Base-by-base conservation (phyloP, 2,888 invertebrate genomes). In the Latrodectus elegans region DNA sequence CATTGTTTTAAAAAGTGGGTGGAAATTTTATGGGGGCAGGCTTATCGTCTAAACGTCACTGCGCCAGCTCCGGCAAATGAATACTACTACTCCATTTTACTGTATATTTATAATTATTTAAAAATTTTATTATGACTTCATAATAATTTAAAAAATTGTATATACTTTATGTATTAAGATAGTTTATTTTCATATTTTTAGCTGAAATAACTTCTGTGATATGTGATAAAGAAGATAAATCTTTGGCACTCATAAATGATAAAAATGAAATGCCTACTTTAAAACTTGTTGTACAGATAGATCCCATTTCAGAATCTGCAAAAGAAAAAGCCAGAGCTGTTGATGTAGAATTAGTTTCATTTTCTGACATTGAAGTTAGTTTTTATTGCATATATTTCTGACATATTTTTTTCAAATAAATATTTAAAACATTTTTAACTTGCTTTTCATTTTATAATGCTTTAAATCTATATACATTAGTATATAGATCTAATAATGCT, bases 181-280 rank as follows among this genome's bases (percentile, higher is more conserved):
- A 3, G 38, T 38, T 38, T 6, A 38, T 6, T 38, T 38, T 38
- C 4, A 38, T 38, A 64, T 68, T 74, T 84, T 49, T 11, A 89
- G 89, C 90, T 75, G 89, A 89, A 81, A 90, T 90, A 94, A 93
- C 94, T 90, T 94, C 96, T 89, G 97, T 98, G 75, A 94, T 98
- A 86, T 96, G 97, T 91, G 98, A 98, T 92, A 97, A 96, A 91
- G 97, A 97, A 92, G 95, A 95, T 90, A 98, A 98, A 93, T 96
- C 97, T 85, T 95, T 96, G 92, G 94, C 96, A 89, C 93, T 98
- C 71, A 93, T 98, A 90, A 96, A 97, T 91, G 95, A 96, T 91
- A 95, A 96, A 0, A 90, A 89, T 4, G 83, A 91, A 64, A 97
- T 97, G 6, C 94, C 94, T 70, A 95, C 96, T 91, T 94, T 98